Evolutionary conservation across 1,140 invertebrate genomes (phyloP).

Genomic region (Tachypleus tridentatus): DNA sequence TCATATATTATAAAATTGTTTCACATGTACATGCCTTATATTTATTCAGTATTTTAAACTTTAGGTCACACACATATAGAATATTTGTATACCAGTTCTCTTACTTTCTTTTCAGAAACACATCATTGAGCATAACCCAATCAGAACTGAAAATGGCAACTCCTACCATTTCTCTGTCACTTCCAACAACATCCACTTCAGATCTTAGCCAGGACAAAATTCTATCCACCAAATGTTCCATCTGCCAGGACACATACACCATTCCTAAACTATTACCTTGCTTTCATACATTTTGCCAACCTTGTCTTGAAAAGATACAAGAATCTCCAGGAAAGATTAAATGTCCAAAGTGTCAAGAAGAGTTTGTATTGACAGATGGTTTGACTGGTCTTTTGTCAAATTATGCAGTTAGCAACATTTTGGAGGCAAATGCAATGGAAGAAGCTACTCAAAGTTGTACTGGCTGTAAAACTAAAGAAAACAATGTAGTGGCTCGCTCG

Average conservation of each 20-base stretch:
- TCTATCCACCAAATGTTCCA: conserved; percentile 50
- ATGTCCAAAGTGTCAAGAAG: conserved; percentile 65
- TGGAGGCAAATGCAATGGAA: conserved; percentile 30
- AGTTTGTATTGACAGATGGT: conserved; percentile 44
- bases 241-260: conserved; percentile 64
- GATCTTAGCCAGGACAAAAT: conserved; percentile 13
- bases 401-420: conserved; percentile 46
- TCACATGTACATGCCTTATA: too few species aligned
- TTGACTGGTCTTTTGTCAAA: conserved; percentile 51
- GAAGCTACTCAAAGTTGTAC: conserved; percentile 45
- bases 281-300: conserved; percentile 69
- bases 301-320: conserved; percentile 53
- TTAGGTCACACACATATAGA: too few species aligned
- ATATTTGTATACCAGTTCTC: too few species aligned
- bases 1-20: too few species aligned
- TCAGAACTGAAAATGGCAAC: conserved; percentile 13
- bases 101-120: too few species aligned
- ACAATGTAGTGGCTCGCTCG: conserved; percentile 72
- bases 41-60: too few species aligned
- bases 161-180: conserved; percentile 16
- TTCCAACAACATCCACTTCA: conserved; percentile 16
- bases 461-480: conserved; percentile 72
- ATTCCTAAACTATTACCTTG: conserved; percentile 59
- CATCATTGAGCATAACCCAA: too few species aligned
- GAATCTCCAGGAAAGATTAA: conserved; percentile 54